phyloP scores from a whole-genome alignment of 2,888 invertebrate genomes.

The Stratiomys singularior region DNA sequence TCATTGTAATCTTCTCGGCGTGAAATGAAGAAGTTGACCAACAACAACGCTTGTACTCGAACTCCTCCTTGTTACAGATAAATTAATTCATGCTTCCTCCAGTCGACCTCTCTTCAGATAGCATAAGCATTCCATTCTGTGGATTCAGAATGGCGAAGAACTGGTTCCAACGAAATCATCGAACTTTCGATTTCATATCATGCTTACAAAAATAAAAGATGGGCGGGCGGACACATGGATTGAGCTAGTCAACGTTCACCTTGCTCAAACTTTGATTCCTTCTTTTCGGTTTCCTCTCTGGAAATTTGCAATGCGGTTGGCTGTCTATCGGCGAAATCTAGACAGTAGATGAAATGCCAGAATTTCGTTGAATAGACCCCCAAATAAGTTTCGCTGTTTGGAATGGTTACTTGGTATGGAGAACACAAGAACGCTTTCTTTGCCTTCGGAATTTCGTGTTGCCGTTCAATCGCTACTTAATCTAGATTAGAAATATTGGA shows the following conservation, averaged over 20 bases:
- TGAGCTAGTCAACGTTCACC: too few relatives aligned
- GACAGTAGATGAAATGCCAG: neutral
- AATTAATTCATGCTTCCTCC: neutral
- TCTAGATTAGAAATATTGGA: too few relatives aligned
- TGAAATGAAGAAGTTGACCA: too few relatives aligned
- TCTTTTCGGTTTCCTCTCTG: too few relatives aligned
- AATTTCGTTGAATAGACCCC: neutral
- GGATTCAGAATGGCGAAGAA: neutral
- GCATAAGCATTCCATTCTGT: neutral
- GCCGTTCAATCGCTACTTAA: neutral
- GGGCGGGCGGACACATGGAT: neutral
- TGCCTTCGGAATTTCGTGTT: neutral
- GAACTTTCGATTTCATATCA: conserved; percentile 40
- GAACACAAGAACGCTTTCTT: neutral
- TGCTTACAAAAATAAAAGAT: neutral
- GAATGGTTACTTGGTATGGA: too few relatives aligned
- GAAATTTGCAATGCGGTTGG: too few relatives aligned
- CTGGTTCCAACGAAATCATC: conserved; percentile 32
- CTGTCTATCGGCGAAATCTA: too few relatives aligned
- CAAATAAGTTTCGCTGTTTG: neutral
- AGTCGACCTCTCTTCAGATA: neutral
- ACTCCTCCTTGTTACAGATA: neutral
- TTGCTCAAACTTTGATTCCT: too few relatives aligned
- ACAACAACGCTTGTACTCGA: too few relatives aligned
- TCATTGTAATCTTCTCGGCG: too few relatives aligned